phyloP scores from a whole-genome alignment of 1,140 invertebrate genomes.

The Dermatophagoides farinae region DNA sequence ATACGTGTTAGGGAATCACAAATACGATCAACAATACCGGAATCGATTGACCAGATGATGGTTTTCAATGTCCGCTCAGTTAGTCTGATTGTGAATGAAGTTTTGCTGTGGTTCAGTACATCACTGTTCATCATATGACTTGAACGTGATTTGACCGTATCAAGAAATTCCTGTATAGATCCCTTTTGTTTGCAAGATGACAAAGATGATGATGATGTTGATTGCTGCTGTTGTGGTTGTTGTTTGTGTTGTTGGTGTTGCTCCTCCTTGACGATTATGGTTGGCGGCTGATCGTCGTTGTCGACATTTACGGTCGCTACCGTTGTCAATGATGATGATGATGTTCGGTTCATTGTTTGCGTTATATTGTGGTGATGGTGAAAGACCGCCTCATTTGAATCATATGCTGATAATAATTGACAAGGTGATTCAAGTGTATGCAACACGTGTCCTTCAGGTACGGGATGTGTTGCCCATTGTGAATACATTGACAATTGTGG shows the following conservation, averaged over 20 bases:
- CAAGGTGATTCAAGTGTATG: slow-evolving; percentile 14
- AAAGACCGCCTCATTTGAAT: slow-evolving; percentile 12
- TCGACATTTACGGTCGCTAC: neutral
- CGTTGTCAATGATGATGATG: neutral
- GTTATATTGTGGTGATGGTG: neutral
- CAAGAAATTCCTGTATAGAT: neutral
- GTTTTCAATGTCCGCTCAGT: neutral
- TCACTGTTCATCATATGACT: neutral
- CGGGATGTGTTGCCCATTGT: slow-evolving; percentile 54
- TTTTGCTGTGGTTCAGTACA: neutral
- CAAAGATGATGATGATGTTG: too few species aligned
- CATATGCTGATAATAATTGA: slow-evolving; percentile 17
- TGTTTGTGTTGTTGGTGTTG: too few species aligned
- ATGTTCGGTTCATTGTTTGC: neutral
- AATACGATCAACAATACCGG: neutral
- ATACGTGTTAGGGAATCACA: neutral
- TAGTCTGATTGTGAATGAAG: neutral
- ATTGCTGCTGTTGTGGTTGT: too few species aligned
- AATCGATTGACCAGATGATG: neutral
- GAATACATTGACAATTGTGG: slow-evolving; percentile 91
- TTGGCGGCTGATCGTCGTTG: too few species aligned
- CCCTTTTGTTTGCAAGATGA: neutral
- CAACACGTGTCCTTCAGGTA: slow-evolving; percentile 17
- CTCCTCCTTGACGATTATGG: neutral
- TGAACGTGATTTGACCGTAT: neutral